Evolutionary conservation across 2,888 invertebrate genomes (phyloP).

Genomic region (Cerceris ruficornis): DNA sequence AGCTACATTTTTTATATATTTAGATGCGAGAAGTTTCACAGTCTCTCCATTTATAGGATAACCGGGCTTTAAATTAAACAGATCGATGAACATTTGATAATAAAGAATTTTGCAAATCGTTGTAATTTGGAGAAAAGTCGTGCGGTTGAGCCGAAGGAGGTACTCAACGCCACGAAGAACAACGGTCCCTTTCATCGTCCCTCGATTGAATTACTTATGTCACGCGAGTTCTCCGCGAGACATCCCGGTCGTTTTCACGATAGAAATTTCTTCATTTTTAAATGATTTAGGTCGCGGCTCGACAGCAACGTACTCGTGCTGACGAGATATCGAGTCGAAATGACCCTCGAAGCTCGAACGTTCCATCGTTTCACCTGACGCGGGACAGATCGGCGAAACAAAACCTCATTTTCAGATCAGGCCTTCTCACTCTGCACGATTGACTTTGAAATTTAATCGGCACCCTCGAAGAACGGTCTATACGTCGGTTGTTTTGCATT

Average conservation of each 20-base stretch:
- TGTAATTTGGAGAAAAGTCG: no score
- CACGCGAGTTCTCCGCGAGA: constrained; percentile 38
- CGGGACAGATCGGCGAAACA: constrained; percentile 46
- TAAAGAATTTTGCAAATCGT: no score
- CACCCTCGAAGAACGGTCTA: constrained; percentile 2
- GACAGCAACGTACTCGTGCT: constrained; percentile 58
- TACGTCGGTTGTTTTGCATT: constrained; percentile 32
- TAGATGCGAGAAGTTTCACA: no score
- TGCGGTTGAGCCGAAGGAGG: no score
- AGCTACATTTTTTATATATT: no score
- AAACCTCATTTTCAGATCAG: constrained; percentile 51
- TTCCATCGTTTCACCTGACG: constrained; percentile 46
- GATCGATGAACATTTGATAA: no score
- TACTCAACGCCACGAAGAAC: constrained; percentile 20
- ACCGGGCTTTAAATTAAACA: no score
- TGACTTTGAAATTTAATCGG: constrained; percentile 50
- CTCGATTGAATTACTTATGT: constrained; percentile 19
- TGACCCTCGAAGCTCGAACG: constrained; percentile 55
- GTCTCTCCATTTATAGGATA: no score
- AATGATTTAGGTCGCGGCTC: constrained; percentile 64
- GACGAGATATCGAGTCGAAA: constrained; percentile 63
- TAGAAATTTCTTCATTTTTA: constrained; percentile 54
- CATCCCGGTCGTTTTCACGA: constrained; percentile 13
- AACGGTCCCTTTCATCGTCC: constrained; percentile 21
- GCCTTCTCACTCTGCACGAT: constrained; percentile 48